Base-by-base conservation (phyloP, 2,113 vertebrate species). In the Heterotilapia buettikoferi region DNA sequence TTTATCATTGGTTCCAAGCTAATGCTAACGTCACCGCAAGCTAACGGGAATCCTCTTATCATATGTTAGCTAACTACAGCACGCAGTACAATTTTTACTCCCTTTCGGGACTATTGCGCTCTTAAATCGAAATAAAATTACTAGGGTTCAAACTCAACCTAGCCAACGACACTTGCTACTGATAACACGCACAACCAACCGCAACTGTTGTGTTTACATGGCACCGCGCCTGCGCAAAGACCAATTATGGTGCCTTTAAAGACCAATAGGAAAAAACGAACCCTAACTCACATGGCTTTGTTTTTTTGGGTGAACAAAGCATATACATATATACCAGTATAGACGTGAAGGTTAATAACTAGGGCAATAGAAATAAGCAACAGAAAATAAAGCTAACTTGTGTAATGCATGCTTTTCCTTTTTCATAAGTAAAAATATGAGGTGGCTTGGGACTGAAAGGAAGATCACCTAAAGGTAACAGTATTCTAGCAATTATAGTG, bases 131-230 rank as follows among this genome's bases (percentile, higher is more conserved):
- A 31, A 7, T 31, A 21, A 73, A 53, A 33, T 19, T 3, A 16
- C 3, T 10, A 4, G 19, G 2, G 2, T 18, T 82, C 45, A 8
- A 45, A 26, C 71, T 84, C 16, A 31, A 45, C 9, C 14, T 19
- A 79, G 52, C 52, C 40, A 68, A 12, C 29, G 57, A 26, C 2
- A 76, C 52, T n/a, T 84, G 61, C 7, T 40, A 18, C 26, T 38
- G 38, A 63, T 59, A 87, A 87, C 18, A 31, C 18, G 45, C 26
- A 90, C 83, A 86, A 43, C 61, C 80, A 63, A 56, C 68, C 73
- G 86, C 90, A 63, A 56, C 78, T 11, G 88, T 80, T 95, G 84
- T 97, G 96, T 97, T 97, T 96, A 97, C 96, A 96, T 94, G 90
- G 2, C 2, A 94, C 31, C 89, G 93, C 95, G 96, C 5, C 84